Conservation (phyloP, 53 echinoderm and acorn worm species). For the Patiria pectinifera region DNA sequence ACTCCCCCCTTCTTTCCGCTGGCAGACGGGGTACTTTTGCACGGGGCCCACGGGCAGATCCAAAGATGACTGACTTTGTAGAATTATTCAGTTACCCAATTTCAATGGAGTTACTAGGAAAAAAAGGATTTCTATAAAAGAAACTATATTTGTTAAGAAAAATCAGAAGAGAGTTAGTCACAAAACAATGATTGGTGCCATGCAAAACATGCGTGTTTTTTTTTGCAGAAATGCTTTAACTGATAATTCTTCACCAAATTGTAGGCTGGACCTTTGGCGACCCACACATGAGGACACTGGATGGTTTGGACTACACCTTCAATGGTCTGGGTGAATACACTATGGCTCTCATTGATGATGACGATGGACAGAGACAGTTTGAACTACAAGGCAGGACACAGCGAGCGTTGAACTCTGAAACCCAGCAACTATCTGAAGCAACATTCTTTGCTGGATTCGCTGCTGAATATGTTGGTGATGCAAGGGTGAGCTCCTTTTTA, state of each 20-base stretch:
- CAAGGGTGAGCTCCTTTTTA: neutral
- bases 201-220: too few species aligned
- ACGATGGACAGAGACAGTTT: constrained; percentile 29
- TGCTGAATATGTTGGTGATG: constrained; percentile 8
- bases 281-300: constrained; percentile 51
- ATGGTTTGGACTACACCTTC: constrained; percentile 23
- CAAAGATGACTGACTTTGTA: too few species aligned
- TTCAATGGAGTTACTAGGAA: too few species aligned
- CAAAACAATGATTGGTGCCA: too few species aligned
- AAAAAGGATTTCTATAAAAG: too few species aligned
- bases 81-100: too few species aligned
- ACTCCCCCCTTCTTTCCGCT: too few species aligned
- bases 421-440: constrained; percentile 56
- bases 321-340: constrained; percentile 69
- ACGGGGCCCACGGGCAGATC: too few species aligned
- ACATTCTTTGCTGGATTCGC: constrained; percentile 80
- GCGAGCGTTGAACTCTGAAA: constrained; percentile 45
- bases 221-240: too few species aligned
- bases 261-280: constrained; percentile 41
- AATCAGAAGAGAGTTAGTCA: too few species aligned
- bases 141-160: too few species aligned
- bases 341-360: constrained; percentile 58
- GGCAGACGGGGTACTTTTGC: too few species aligned
- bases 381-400: constrained; percentile 76
- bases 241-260: neutral